phyloP scores from a whole-genome alignment of 2,888 invertebrate species.

The Lottia gigantea region DNA sequence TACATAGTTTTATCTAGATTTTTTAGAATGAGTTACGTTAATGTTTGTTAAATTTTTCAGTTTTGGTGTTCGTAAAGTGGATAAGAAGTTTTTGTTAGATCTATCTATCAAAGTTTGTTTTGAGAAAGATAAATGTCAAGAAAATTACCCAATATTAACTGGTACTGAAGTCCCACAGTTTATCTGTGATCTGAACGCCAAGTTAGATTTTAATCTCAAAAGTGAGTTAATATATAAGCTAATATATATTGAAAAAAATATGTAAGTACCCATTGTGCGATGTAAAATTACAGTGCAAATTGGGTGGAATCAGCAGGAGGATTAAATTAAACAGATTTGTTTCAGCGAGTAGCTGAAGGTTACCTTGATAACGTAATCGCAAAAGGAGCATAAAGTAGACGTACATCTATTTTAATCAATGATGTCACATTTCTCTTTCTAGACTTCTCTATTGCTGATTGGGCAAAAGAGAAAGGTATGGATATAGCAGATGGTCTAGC shows the following conservation, averaged over 20 bases:
- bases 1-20: too few relatives aligned
- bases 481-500: slow-evolving; percentile 5
- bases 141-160: slow-evolving; percentile 12
- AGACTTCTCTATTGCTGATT: slow-evolving; percentile 16
- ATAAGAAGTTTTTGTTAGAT: slow-evolving; percentile 24
- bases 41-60: slow-evolving; percentile 8
- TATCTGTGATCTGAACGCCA: slow-evolving; percentile 23
- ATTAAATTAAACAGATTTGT: too few relatives aligned
- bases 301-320: too few relatives aligned
- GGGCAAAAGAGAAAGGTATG: slow-evolving; percentile 11
- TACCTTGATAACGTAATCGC: too few relatives aligned
- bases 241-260: too few relatives aligned
- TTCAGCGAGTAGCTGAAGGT: too few relatives aligned
- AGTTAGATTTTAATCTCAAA: slow-evolving; percentile 8
- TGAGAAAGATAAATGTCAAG: slow-evolving; percentile 17
- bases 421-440: not conserved
- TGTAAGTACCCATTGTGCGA: too few relatives aligned
- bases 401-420: too few relatives aligned
- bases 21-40: too few relatives aligned
- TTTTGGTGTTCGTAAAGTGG: slow-evolving; percentile 10
- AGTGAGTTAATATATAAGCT: too few relatives aligned
- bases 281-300: too few relatives aligned
- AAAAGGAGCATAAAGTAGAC: too few relatives aligned
- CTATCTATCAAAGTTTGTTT: slow-evolving; percentile 18
- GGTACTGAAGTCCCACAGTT: slow-evolving; percentile 25